phyloP scores from a whole-genome alignment of 2,113 vertebrate species.

The Mustelus asterias region DNA sequence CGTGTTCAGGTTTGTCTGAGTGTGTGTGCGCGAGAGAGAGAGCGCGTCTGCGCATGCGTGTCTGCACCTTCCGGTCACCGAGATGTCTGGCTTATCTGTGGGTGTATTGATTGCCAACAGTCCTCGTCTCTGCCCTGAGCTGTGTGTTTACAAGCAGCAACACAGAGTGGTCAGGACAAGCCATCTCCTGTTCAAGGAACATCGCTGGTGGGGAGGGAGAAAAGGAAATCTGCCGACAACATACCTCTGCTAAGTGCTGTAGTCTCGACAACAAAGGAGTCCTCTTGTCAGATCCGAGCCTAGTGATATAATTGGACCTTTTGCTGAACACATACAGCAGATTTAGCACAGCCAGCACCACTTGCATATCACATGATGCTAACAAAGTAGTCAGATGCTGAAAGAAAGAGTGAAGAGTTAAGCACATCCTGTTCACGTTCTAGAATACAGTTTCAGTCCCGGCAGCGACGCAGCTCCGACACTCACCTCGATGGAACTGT shows the following conservation, averaged over 20 bases:
- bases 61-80: too few species aligned
- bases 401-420: slow-evolving; percentile 39
- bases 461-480: background rate
- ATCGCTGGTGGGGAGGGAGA: background rate
- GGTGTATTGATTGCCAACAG: too few species aligned
- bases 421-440: background rate
- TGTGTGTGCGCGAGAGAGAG: too few species aligned
- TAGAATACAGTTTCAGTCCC: background rate
- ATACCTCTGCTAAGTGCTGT: slow-evolving; percentile 90
- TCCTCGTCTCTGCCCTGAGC: background rate
- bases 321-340: slow-evolving; percentile 97
- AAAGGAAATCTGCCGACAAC: slow-evolving; percentile 1
- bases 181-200: background rate
- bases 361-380: slow-evolving; percentile 96
- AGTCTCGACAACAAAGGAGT: slow-evolving; percentile 81
- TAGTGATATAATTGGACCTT: slow-evolving; percentile 92
- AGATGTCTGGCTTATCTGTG: too few species aligned
- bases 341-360: slow-evolving; percentile 92
- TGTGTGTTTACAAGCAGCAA: background rate
- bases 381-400: slow-evolving; percentile 90
- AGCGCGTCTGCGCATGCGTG: too few species aligned
- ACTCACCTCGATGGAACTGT: slow-evolving; percentile 94
- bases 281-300: slow-evolving; percentile 87
- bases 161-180: background rate
- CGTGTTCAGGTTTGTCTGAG: too few species aligned